Base-by-base conservation (phyloP, 2,888 invertebrate genomes). In the Dolichopus griseipennis region DNA sequence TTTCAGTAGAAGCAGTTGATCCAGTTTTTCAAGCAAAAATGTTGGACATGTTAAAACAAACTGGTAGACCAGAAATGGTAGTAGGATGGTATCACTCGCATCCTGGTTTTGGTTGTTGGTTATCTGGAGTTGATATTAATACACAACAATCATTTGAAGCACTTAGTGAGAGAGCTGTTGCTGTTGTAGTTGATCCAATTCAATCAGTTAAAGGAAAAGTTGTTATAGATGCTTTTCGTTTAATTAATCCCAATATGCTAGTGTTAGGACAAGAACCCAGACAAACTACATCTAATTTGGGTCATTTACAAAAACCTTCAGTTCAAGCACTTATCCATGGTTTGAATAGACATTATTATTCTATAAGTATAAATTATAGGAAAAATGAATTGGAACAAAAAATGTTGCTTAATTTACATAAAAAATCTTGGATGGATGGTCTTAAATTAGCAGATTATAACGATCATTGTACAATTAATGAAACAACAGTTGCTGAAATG, bases 121-220 rank as follows among this genome's bases (percentile, higher is more conserved):
- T 99, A 71, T 99, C 99, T 15, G 97, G 95, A 64, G 99, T 99
- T 15, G 99, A 99, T 81, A 98, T 99, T 74, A 99, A 99, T 79
- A 99, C 99, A 5, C 99, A 99, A 80, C 98, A 99, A 82, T 97
- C 97, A 69, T 99, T 99, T 82, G 99, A 99, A 82, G 97, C 98
- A 0, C 84, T 99, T 8, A 97, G 97, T 37, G 98, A 99, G 79
- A 85, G 99, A 77, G 98, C 99, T 34, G 99, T 99, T 0, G 99
- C 99, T 71, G 99, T 99, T 63, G 99, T 99, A 2, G 97, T 99
- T 37, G 99, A 99, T 83, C 99, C 99, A 15, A 99, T 99, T 77
- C 99, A 99, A 79, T 97, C 97, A 68, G 99, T 99, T 4, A 99
- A 99, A 84, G 99, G 99, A 75, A 92, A 97, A 87, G 81, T 98